Evolutionary conservation across 2,888 invertebrate genomes (phyloP), one percentile per base, ranked within the genome.

Genomic region (Tanypteryx hageni): DNA sequence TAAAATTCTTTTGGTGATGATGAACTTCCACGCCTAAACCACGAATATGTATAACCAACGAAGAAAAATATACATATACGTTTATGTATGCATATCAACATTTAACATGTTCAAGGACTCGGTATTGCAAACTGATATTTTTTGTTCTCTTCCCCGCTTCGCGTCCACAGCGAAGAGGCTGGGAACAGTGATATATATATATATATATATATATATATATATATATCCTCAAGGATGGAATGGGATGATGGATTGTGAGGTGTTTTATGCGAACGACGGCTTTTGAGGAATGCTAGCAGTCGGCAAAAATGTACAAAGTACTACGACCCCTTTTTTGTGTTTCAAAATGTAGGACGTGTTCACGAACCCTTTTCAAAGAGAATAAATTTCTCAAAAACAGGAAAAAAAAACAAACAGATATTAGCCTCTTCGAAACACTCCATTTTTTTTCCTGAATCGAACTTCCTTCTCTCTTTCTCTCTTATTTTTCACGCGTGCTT

Each of bases 11-110:
- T 76, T 22, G 22, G 76, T 76, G 76, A 27, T 76, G 27, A 27
- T 76, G 76, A 76, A 76, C 76, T 27, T 18, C 76, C 13, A 76
- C 76, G 27, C 76, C 76, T 76, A 76, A 76, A 76, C 76, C 76
- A 76, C 76, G 76, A 76, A 76, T 76, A 27, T 76, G 22, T 76
- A 76, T 76, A 76, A 27, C 22, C 76, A 76, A 76, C 76, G 76
- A 76, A 11, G 76, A 76, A 76, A 76, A 76, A 76, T 76, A 76
- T 76, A 76, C 76, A 76, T 76, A 27, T 27, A 76, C 22, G 76
- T 44, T 1, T 76, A 76, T 76, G 76, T 76, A 76, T 76, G 27
- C 76, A 76, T 76, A 76, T 76, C 76, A 11, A 76, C 76, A 76
- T 76, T 27, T 27, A 76, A 27, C 22, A 76, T 27, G 76, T 76